Base-by-base conservation (phyloP, 2,888 invertebrate species). In the Dromius quadrimaculatus region DNA sequence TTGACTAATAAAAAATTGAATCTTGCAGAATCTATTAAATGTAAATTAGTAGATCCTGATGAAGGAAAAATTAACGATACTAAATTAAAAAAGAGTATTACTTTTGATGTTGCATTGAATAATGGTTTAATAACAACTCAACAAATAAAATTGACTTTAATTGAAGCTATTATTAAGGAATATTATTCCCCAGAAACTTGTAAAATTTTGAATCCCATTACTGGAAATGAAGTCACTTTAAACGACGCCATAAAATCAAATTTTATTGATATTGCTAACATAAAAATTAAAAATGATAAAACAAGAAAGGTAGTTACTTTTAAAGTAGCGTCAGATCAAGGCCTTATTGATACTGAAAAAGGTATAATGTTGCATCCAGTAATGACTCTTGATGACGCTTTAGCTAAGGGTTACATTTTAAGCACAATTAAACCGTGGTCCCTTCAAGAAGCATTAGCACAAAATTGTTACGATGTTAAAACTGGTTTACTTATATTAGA, bases 401-500 rank as follows among this genome's bases (percentile, higher is more conserved):
- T 90, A 75, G 88, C 91, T 61, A 93, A 92, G 79, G 94, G 94
- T 4, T 92, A 92, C 78, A 85, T 95, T 41, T 82, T 94, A 23
- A 92, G 91, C 76, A 91, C 92, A 23, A 87, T 89, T 65, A 90
- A 92, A 77, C 94, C 94, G 0, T 89, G 92, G 87, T 91, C 93
- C 0, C 82, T 95, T 71, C 93, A 93, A 80, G 93, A 94, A 84
- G 92, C 93, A 9, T 83, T 95, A 65, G 90, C 93, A 20, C 90
- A 93, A 81, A 91, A 91, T 72, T 87, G 92, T 38, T 95, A 94
- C 79, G 89, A 94, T 78, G 87, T 90, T 2, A 87, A 87, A 73
- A 89, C 90, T 1, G 93, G 94, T 0, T 86, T 89, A 62, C 88
- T 92, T 72, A 86, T 87, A 2, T 88, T 92, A 70, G 90, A 91